Base-by-base conservation (phyloP, 2,113 vertebrate genomes). In the Tonatia bakeri region DNA sequence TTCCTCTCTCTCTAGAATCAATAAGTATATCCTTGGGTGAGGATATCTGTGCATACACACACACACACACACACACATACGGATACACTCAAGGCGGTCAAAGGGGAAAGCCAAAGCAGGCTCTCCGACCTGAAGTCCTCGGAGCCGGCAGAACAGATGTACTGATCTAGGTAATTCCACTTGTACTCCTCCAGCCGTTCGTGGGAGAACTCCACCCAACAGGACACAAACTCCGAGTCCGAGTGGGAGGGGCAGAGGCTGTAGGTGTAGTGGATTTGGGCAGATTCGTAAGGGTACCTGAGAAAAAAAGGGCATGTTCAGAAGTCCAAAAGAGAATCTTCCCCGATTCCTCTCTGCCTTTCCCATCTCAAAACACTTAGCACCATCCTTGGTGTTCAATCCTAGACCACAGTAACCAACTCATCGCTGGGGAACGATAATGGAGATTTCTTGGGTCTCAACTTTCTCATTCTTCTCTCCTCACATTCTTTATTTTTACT, bases 81-180 rank as follows among this genome's bases (percentile, higher is more conserved):
- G 15, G 20, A 80, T 33, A 82, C 0, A 19, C 15, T 12, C 69
- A 77, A 84, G 54, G 61, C 17, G 50, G 70, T 13, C 9, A 56
- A 0, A 54, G 47, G 0, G 11, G 75, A 36, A 64, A 97, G 94
- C 7, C 95, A 52, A 45, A 95, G 90, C 86, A 67, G 3, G 28
- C 31, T 72, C 67, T 95, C 95, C 97, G 85, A 99, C 99, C 99
- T 99, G 98, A 99, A 99, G 97, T 99, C 99, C 98, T 99, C 99
- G 0, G 99, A 99, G 82, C 99, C 99, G 0, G 99, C 99, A 10
- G 99, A 99, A 93, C 99, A 99, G 98, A 99, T 99, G 96, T 99
- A 99, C 98, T 99, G 99, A 97, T 99, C 99, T 93, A 99, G 98
- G 98, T 99, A 99, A 98, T 99, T 99, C 99, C 99, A 99, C 92